A percentile compares a stretch with the other conserved stretches of the same genome.
These are phyloP conservation scores for Heterodera filipjevi DNA, from an alignment of 2,888 invertebrate species.

Conservation along the genomic window DNA sequence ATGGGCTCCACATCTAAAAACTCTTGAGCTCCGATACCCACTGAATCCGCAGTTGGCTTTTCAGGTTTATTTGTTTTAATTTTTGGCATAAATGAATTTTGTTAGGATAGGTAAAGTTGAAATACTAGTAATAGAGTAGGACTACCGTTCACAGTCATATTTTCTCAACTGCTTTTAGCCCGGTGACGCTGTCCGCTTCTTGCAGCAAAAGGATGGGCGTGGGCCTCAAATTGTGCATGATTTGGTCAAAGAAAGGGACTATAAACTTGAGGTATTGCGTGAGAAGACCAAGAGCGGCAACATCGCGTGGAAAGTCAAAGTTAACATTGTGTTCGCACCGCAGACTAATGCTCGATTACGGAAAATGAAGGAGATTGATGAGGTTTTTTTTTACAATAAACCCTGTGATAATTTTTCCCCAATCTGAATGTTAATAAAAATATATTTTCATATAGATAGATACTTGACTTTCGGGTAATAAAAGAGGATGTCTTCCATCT, in stretches of 20 bases:
- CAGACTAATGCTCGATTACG: neutral
- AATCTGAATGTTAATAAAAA: too few species aligned
- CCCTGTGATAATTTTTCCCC: too few species aligned
- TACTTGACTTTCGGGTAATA: too few species aligned
- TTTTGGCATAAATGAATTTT: neutral
- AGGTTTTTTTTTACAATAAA: neutral
- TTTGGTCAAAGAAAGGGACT: neutral
- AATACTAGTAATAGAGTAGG: too few species aligned
- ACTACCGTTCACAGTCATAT: neutral
- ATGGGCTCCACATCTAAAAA: slow-evolving; percentile 13
- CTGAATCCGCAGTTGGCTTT: slow-evolving; percentile 19
- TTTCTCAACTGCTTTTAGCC: neutral
- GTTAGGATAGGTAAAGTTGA: too few species aligned
- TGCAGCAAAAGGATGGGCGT: slow-evolving; percentile 23
- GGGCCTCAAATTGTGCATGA: slow-evolving; percentile 26
- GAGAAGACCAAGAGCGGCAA: neutral
- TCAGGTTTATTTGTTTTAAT: neutral
- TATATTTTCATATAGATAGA: too few species aligned
- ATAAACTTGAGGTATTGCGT: neutral
- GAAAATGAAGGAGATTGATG: slow-evolving; percentile 9
- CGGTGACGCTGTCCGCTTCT: slow-evolving; percentile 17
- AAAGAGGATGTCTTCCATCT: too few species aligned
- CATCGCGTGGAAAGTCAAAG: slow-evolving; percentile 6
- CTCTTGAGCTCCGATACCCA: slow-evolving; percentile 22
- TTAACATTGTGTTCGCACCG: slow-evolving; percentile 20